Percentiles rank a stretch among this genome's conserved stretches.
Evolutionary conservation across 2,888 invertebrate genomes (phyloP).

Genomic region (Hyles lineata): DNA sequence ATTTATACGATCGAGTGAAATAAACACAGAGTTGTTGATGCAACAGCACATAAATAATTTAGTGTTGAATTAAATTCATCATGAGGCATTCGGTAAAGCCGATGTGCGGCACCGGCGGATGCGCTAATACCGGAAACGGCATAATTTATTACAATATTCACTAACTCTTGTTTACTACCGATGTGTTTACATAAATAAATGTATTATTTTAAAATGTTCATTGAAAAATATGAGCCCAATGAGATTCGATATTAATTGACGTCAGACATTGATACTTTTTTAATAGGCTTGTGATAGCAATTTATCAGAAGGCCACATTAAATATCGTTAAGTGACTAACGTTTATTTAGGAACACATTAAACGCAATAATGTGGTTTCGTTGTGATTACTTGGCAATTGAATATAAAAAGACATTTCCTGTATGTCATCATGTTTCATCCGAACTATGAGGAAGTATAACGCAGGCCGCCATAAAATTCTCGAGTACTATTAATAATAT

Average conservation of each 20-base stretch:
- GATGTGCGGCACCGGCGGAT: conserved; percentile 12
- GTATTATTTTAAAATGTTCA: neutral
- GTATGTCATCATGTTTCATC: neutral
- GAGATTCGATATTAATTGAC: neutral
- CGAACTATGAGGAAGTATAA: neutral
- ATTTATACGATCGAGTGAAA: neutral
- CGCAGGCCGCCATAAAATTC: neutral
- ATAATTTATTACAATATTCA: conserved; percentile 28
- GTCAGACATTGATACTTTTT: conserved; percentile 6
- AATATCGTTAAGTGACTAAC: neutral
- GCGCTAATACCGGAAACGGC: conserved; percentile 26
- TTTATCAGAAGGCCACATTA: neutral
- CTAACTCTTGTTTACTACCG: conserved; percentile 14
- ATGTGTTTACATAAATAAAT: conserved; percentile 15
- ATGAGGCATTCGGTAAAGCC: conserved; percentile 5
- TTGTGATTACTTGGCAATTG: neutral
- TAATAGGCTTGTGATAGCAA: neutral
- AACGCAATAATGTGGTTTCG: neutral
- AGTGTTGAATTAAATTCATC: conserved; percentile 18
- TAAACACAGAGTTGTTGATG: conserved; percentile 14
- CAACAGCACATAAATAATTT: conserved; percentile 12
- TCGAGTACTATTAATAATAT: neutral
- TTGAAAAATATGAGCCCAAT: neutral
- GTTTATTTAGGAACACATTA: neutral
- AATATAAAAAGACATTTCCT: neutral